Evolutionary conservation across 2,113 vertebrate genomes (phyloP).

Genomic region (Colius striatus): DNA sequence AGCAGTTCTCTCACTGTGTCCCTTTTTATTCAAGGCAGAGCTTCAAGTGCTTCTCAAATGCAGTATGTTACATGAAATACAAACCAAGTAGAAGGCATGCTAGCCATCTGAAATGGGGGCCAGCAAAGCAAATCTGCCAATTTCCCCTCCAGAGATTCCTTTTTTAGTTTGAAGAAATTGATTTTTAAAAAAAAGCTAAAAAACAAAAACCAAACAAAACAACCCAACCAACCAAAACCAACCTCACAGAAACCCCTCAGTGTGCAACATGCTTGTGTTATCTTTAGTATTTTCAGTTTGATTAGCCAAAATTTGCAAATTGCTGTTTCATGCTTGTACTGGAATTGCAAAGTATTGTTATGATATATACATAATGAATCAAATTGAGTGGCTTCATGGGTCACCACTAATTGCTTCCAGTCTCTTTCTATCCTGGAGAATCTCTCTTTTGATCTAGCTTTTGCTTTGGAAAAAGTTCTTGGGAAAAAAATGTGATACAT

Average conservation of each 20-base stretch:
- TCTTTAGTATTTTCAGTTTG: background rate
- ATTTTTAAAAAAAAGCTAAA: background rate
- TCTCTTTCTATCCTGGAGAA: background rate
- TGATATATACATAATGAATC: background rate
- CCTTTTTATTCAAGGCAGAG: background rate
- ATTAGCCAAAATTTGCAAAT: background rate
- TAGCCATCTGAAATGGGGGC: background rate
- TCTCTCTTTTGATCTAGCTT: background rate
- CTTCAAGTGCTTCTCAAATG: background rate
- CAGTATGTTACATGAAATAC: background rate
- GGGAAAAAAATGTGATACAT: no score
- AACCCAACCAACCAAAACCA: background rate
- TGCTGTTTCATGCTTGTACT: background rate
- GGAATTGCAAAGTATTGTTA: background rate
- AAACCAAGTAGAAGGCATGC: background rate
- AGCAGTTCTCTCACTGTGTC: background rate
- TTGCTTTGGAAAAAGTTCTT: background rate
- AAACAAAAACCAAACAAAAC: background rate
- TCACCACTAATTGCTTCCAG: background rate
- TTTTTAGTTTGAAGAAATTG: background rate
- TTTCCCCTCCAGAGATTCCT: background rate
- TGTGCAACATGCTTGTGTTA: background rate
- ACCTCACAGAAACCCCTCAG: no score
- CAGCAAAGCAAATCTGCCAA: background rate
- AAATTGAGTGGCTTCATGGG: background rate